Evolutionary conservation across 2,113 vertebrate species (phyloP), one percentile per base, ranked within the genome.

Genomic region (Phrynosoma blainvillii): DNA sequence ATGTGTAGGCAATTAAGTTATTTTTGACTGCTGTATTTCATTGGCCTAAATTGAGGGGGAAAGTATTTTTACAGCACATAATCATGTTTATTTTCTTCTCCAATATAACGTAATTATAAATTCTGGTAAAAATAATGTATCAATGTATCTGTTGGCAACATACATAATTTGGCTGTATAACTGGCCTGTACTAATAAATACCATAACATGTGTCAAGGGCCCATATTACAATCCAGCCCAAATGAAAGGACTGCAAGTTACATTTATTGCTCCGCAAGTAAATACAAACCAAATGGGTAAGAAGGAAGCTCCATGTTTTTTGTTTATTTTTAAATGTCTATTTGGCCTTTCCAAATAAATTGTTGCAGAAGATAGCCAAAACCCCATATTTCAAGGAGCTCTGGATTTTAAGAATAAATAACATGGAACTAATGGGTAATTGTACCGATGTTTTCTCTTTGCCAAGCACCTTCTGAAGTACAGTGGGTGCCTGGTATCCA

Each of bases 121-220:
- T 27, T 75, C 70, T 80, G n/a, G 27, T 52, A 86, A 86, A 84
- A 84, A 84, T 54, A 21, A 54, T 70, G 18, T 75, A 70, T 42
- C 25, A 42, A 54, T 11, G 27, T 32, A 32, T 56, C 5, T 9
- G 77, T 52, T 86, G 23, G 52, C 70, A 30, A 59, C 56, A 52
- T n/a, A 54, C 30, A 32, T 27, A 71, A 21, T 54, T 56, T 12
- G 27, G 30, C 30, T 30, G n/a, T 42, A 80, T 42, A 87, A 30
- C 4, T 80, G 47, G 4, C 14, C 47, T 79, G 23, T 71, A 79
- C 36, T 54, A 70, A 9, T 70, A 59, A 52, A 25, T 14, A 62
- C 25, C 36, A 42, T n/a, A 77, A n/a, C 47, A 36, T 25, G n/a
- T 66, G 11, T 47, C 30, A 52, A 86, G 68, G 40, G 27, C 5